phyloP scores from a whole-genome alignment of 1,140 invertebrate genomes.

The Pristionchus pacificus region DNA sequence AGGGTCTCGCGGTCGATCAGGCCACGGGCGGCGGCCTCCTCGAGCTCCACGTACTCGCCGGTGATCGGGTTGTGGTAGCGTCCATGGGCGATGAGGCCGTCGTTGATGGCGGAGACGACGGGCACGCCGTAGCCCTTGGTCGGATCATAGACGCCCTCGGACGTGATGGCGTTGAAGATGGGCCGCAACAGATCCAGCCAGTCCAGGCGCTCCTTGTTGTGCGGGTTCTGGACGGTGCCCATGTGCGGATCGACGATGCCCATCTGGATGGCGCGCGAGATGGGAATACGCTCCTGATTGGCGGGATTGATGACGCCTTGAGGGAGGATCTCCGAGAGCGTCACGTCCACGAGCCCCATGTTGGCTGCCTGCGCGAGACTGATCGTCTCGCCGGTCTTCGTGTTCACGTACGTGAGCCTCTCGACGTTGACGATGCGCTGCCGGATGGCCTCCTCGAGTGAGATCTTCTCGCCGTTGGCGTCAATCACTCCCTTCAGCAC shows the following conservation, averaged over 20 bases:
- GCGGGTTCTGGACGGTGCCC: constrained; percentile 66
- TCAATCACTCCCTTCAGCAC: constrained; percentile 53
- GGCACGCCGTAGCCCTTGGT: constrained; percentile 78
- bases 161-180: constrained; percentile 54
- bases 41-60: constrained; percentile 68
- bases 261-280: constrained; percentile 76
- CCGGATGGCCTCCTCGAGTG: constrained; percentile 58
- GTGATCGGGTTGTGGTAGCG: constrained; percentile 77
- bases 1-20: constrained; percentile 80
- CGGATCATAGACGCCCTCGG: constrained; percentile 56
- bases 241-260: constrained; percentile 82
- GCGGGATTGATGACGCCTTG: constrained; percentile 52
- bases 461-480: constrained; percentile 47
- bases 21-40: constrained; percentile 78
- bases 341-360: constrained; percentile 55
- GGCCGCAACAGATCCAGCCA: constrained; percentile 54
- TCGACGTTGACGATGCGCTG: constrained; percentile 57
- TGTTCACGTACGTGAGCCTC: constrained; percentile 45
- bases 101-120: constrained; percentile 79
- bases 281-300: constrained; percentile 63
- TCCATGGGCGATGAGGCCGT: constrained; percentile 77
- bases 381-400: constrained; percentile 47
- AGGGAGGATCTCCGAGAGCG: constrained; percentile 53
- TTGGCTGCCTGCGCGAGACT: constrained; percentile 52
- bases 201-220: constrained; percentile 44